Evolutionary conservation across 2,888 invertebrate genomes (phyloP), one percentile per base, ranked within the genome.

Genomic region (Eugnorisma glareosa): DNA sequence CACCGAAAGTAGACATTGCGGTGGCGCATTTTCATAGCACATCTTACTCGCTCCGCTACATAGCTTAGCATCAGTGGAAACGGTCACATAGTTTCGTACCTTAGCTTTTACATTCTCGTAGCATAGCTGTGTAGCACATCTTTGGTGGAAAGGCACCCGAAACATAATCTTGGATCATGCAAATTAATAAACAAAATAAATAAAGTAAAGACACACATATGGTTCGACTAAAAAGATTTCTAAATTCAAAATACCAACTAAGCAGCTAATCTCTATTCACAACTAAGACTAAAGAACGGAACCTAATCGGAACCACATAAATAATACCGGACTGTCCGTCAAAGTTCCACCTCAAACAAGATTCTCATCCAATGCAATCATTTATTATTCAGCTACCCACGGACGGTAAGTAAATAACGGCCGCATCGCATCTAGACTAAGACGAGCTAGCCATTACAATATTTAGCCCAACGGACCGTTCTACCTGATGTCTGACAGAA

Each of bases 401-500:
- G 10, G 48, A 43, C 48, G 43, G 48, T 73, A 72, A 73, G 69
- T 78, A 80, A 87, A 87, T 86, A 86, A 79, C 72, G 57, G 43
- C 57, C 75, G 73, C 67, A 75, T 67, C 75, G 73, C 67, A 75
- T 67, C 40, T 43, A 21, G 21, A 59, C 37, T 67, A 86, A 83
- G 70, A 75, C 66, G 57, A 59, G 31, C 67, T 43, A 73, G 48
- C 70, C 73, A 69, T 76, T 83, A 82, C 75, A 82, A 83, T 85
- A 82, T 86, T 85, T 78, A 79, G 71, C 73, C 78, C 75, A 28
- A 72, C 71, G 80, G 77, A 81, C 74, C 59, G 63, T 80, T 74
- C 74, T 74, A 81, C 67, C 75, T 79, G 80, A 82, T 79, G 72
- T 82, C 83, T 77, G 79, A 68, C 78, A 82, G 77, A 81, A 66